These are phyloP conservation scores for Anarrhichthys ocellatus DNA, from an alignment of 2,113 vertebrate species.

Conservation along the genomic window DNA sequence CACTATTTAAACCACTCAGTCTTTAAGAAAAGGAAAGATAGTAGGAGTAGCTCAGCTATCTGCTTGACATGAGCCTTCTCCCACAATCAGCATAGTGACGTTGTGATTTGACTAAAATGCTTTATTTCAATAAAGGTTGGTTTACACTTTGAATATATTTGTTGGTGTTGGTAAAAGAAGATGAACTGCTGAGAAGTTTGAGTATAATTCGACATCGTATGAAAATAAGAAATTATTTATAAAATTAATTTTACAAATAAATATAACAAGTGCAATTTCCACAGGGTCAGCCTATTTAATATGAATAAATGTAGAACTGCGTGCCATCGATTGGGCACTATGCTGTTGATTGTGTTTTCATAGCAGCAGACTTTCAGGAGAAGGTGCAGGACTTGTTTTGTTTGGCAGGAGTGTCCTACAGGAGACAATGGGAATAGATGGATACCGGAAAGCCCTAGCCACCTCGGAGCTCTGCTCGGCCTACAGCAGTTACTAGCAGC, in stretches of 20 bases:
- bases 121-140: background rate
- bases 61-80: background rate
- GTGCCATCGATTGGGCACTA: background rate
- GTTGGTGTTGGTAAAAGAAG: background rate
- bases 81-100: background rate
- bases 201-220: background rate
- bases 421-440: background rate
- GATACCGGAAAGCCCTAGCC: background rate
- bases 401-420: slow-evolving; percentile 22
- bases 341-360: background rate
- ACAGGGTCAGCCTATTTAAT: background rate
- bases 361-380: too few species aligned
- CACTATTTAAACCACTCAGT: background rate
- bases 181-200: background rate
- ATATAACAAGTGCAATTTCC: background rate
- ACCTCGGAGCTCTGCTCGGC: background rate
- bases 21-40: background rate
- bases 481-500: background rate
- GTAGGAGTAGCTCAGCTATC: too few species aligned
- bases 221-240: background rate
- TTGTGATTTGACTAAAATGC: background rate
- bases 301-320: too few species aligned
- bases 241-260: background rate
- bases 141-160: background rate
- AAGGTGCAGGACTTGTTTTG: background rate